A percentile compares a stretch with the other conserved stretches of the same genome.
Conservation (phyloP, 2,113 vertebrate genomes). For the Nyctereutes procyonoides region DNA sequence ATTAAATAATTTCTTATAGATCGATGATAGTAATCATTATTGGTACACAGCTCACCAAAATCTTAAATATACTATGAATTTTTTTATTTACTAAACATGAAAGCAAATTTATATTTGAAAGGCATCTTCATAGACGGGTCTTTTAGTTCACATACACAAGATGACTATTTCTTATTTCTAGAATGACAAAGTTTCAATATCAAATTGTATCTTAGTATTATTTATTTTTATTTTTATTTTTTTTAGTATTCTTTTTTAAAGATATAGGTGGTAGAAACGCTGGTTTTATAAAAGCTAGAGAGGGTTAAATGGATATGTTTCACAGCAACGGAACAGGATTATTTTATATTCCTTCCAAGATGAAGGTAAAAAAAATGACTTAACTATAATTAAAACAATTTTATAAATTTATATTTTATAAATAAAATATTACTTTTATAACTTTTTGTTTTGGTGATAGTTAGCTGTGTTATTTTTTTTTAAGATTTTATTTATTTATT, state of each 20-base stretch:
- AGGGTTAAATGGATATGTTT: not conserved
- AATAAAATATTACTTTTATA: not conserved
- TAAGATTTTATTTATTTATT: too few species aligned
- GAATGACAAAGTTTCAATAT: not conserved
- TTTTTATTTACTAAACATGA: not conserved
- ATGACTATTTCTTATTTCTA: not conserved
- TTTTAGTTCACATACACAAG: not conserved
- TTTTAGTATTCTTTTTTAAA: not conserved
- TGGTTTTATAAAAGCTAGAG: not conserved
- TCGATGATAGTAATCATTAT: not conserved
- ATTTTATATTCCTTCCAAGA: not conserved
- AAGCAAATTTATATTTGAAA: not conserved
- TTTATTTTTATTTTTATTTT: not conserved
- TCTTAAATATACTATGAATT: not conserved
- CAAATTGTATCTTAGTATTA: not conserved
- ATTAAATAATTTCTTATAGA: not conserved
- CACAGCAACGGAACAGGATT: not conserved
- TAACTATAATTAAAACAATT: not conserved
- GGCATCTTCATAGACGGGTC: not conserved
- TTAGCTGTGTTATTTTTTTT: not conserved
- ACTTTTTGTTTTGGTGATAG: not conserved
- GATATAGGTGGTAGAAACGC: not conserved
- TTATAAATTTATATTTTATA: too few species aligned
- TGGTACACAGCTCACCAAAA: not conserved
- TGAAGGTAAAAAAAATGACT: not conserved